Evolutionary conservation across 2,797 vertebrate genomes (phyloP), one percentile per base, ranked within the genome.

Genomic region (Mormyrops boulengeri): DNA sequence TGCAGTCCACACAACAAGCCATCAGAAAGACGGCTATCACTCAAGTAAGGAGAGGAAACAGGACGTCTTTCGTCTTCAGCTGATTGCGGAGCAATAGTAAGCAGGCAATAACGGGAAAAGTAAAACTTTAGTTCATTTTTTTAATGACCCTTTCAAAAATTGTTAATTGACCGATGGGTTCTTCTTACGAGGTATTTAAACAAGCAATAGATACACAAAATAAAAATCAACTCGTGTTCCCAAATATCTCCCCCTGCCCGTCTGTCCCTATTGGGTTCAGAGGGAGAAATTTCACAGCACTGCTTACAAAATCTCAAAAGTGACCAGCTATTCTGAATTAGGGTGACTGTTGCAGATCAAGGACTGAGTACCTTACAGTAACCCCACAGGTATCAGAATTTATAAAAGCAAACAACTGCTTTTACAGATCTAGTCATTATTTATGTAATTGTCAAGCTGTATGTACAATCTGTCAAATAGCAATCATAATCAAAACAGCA

Each of bases 21-120:
- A 95, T 96, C 95, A 93, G 95, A 96, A 94, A 96, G 95, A 94
- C 94, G 90, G 30, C 55, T 50, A 92, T 93, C 92, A 77, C 94
- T 92, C 94, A 34, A 19, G 50, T 17, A 38, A 38, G 87, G 17
- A 90, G 94, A 95, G 94, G 91, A 94, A 90, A 92, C 73, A 14
- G 55, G 3, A 22, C 69, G 94, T 94, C 94, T 93, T 94, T 96
- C 96, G 91, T 96, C 96, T 96, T 96, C 88, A 93, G 96, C 95
- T 95, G 93, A 82, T 80, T 77, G 90, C 88, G 60, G 89, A 91
- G 94, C 92, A 92, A 90, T 80, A 91, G 90, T 34, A 88, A 92
- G 91, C 94, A 94, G 93, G 94, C 95, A 94, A 92, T 94, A 94
- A 92, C 90, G 94, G 93, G 92, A 94, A 93, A 92, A 93, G 93